These are phyloP conservation scores for Hololepta plana DNA, from an alignment of 2,888 invertebrate species.

Conservation along the genomic window DNA sequence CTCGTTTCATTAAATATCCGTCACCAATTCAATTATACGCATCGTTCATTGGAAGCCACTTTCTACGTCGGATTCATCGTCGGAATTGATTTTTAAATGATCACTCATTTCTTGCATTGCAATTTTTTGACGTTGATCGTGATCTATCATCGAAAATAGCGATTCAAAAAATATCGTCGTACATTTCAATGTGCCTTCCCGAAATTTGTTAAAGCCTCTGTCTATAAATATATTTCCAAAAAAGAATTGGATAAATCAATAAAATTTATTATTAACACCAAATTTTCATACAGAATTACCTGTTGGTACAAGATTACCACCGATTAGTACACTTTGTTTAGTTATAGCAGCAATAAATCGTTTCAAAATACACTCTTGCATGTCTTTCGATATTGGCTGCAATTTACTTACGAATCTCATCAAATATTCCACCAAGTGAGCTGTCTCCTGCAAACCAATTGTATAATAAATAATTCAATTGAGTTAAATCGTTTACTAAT, in stretches of 20 bases:
- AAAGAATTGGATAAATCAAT: constrained; percentile 2
- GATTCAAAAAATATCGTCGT: constrained; percentile 33
- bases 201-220: constrained; percentile 30
- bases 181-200: constrained; percentile 38
- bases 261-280: constrained; percentile 2
- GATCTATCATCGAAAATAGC: constrained; percentile 31
- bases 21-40: too few species aligned
- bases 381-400: constrained; percentile 39
- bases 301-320: constrained; percentile 27
- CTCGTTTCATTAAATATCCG: too few species aligned
- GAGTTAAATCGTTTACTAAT: constrained; percentile 1
- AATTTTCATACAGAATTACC: constrained; percentile 16
- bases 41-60: constrained; percentile 15
- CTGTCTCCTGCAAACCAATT: constrained; percentile 35
- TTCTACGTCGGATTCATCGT: constrained; percentile 16
- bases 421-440: constrained; percentile 53
- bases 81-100: constrained; percentile 13
- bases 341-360: constrained; percentile 47
- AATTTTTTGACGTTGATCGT: constrained; percentile 19
- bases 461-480: constrained; percentile 2
- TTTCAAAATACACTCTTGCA: constrained; percentile 40
- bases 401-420: constrained; percentile 49
- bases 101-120: constrained; percentile 5
- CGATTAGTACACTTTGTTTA: constrained; percentile 40
- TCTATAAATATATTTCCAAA: constrained; percentile 13